Base-by-base conservation (phyloP, 2,797 vertebrate species). In the Pteronotus mesoamericanus region DNA sequence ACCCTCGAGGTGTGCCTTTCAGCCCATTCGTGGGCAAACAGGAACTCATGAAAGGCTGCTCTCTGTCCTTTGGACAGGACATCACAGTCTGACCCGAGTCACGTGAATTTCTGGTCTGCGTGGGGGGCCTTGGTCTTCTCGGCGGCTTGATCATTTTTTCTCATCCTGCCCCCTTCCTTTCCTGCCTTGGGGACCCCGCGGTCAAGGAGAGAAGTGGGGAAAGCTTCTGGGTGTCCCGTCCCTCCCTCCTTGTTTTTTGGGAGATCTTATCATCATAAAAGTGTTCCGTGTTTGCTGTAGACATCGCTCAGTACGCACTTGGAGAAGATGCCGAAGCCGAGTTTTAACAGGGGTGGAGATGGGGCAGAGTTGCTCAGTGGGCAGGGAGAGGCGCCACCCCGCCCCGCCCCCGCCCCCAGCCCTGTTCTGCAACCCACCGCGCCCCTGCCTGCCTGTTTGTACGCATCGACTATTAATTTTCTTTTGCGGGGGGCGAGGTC, bases 1-100 rank as follows among this genome's bases (percentile, higher is more conserved):
- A 82, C 92, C 91, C 94, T 77, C 22, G 74, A 89, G 82, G 68
- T 96, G 42, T 51, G 93, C 86, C 92, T 95, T 94, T 97, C 96
- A 95, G n/a, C 97, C 86, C 69, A 59, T 95, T 94, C 42, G 93
- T 59, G 82, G 42, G 96, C 96, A 93, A 87, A 90, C 77, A 24
- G 71, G 71, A 79, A 95, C 42, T 68, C 94, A 96, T 86, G 85
- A 96, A 59, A 86, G 32, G 87, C 51, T 32, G 4, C 57, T 69
- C 78, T 72, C 71, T 97, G 0, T 9, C 42, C 37, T 83, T 55
- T 6, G 29, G 85, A 48, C 6, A 46, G 4, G 59, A 72, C 75
- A 37, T 66, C 57, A 1, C 21, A 11, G 84, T 64, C 39, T 37
- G 37, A 34, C 26, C 12, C 0, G 0, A 19, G 6, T 42, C 24